These are phyloP conservation scores for Agelas oroides DNA, from an alignment of 37 sponge, comb jelly and placozoan species.

Conservation along the genomic window DNA sequence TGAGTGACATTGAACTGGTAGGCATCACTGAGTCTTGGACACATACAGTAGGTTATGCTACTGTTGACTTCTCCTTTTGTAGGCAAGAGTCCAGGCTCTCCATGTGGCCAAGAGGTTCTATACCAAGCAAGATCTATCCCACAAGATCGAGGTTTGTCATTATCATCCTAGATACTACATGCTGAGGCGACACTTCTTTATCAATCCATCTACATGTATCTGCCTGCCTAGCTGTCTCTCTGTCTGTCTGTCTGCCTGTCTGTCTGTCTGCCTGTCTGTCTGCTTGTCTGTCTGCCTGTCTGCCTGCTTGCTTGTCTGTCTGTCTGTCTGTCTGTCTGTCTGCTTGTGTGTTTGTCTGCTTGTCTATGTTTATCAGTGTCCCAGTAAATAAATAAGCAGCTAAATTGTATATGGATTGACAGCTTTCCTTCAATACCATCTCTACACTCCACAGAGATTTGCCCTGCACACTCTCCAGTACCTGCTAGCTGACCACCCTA, in stretches of 20 bases:
- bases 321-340: too few relatives aligned
- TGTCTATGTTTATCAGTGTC: too few relatives aligned
- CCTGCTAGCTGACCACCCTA: constrained; percentile 77
- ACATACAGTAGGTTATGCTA: neutral
- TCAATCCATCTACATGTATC: too few relatives aligned
- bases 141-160: constrained; percentile 68
- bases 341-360: too few relatives aligned
- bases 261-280: too few relatives aligned
- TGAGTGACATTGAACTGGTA: constrained; percentile 80
- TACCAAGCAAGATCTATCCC: constrained; percentile 56
- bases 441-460: constrained; percentile 48
- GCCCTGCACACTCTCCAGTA: constrained; percentile 71
- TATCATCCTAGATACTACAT: neutral
- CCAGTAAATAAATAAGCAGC: neutral
- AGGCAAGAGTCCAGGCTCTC: constrained; percentile 84
- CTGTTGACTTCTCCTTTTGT: too few relatives aligned
- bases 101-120: constrained; percentile 85
- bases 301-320: too few relatives aligned
- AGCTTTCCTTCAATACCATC: too few relatives aligned
- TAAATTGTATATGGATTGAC: neutral
- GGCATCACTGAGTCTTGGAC: neutral
- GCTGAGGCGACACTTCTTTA: neutral
- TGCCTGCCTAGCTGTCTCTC: too few relatives aligned
- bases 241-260: too few relatives aligned
- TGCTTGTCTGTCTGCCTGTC: too few relatives aligned